These are phyloP conservation scores for Xestia ashworthii DNA, from an alignment of 2,888 invertebrate species.

Conservation along the genomic window DNA sequence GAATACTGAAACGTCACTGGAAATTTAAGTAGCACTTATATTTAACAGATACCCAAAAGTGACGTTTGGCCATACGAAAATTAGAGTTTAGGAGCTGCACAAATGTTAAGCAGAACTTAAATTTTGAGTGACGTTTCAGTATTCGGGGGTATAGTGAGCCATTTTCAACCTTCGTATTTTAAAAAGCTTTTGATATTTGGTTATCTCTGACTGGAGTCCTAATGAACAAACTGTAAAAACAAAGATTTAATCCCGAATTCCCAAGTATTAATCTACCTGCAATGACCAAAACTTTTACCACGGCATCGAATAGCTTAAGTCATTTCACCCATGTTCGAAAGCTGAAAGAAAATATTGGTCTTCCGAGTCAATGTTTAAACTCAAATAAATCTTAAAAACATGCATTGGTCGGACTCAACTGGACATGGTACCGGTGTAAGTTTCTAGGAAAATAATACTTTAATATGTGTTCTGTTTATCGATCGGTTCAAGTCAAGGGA, in stretches of 20 bases:
- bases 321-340: conserved; percentile 30
- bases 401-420: background rate
- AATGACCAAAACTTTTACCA: conserved; percentile 2
- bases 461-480: background rate
- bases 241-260: conserved; percentile 1
- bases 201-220: background rate
- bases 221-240: background rate
- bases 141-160: too few species aligned
- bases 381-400: conserved; percentile 41
- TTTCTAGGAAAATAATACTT: conserved; percentile 7
- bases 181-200: background rate
- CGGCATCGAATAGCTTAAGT: background rate
- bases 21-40: too few species aligned
- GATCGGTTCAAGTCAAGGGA: background rate
- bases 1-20: too few species aligned
- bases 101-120: too few species aligned
- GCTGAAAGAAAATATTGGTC: conserved; percentile 33
- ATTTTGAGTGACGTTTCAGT: too few species aligned
- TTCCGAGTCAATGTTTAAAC: conserved; percentile 37
- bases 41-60: too few species aligned
- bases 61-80: too few species aligned
- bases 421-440: background rate
- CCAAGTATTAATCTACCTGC: conserved; percentile 15
- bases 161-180: background rate
- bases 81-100: too few species aligned